These are phyloP conservation scores for Acronicta psi DNA, from an alignment of 2,888 invertebrate genomes.

Conservation along the genomic window DNA sequence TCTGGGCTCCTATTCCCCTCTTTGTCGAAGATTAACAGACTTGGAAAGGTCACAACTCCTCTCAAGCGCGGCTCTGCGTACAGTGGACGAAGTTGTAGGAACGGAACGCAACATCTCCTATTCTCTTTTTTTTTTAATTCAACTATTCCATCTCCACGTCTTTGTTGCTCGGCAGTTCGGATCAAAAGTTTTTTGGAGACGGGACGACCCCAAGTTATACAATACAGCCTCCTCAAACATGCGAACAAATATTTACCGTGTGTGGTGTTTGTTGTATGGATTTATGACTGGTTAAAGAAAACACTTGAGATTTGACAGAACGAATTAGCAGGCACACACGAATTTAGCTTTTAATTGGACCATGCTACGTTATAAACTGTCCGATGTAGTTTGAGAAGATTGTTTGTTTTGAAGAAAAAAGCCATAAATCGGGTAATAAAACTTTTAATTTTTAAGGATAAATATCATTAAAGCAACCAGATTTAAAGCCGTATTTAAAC, in stretches of 20 bases:
- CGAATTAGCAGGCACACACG: slow-evolving; percentile 73
- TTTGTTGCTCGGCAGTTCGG: slow-evolving; percentile 71
- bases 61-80: slow-evolving; percentile 60
- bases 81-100: slow-evolving; percentile 66
- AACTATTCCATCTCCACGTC: slow-evolving; percentile 75
- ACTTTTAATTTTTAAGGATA: slow-evolving; percentile 37
- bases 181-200: slow-evolving; percentile 70
- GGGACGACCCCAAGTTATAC: slow-evolving; percentile 54
- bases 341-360: slow-evolving; percentile 69
- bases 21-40: slow-evolving; percentile 60
- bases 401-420: slow-evolving; percentile 28
- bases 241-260: slow-evolving; percentile 77
- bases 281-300: slow-evolving; percentile 73
- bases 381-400: slow-evolving; percentile 37
- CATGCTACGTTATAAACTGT: slow-evolving; percentile 39
- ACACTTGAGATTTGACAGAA: slow-evolving; percentile 67
- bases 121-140: slow-evolving; percentile 77
- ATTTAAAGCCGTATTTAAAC: slow-evolving; percentile 26
- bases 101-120: slow-evolving; percentile 76
- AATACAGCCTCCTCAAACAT: slow-evolving; percentile 59
- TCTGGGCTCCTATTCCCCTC: slow-evolving; percentile 64
- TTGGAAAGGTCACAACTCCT: slow-evolving; percentile 65
- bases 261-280: slow-evolving; percentile 67
- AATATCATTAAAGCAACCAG: slow-evolving; percentile 22
- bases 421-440: slow-evolving; percentile 39